These are phyloP conservation scores for Yponomeuta cagnagella DNA, from an alignment of 2,888 invertebrate genomes.

Conservation along the genomic window DNA sequence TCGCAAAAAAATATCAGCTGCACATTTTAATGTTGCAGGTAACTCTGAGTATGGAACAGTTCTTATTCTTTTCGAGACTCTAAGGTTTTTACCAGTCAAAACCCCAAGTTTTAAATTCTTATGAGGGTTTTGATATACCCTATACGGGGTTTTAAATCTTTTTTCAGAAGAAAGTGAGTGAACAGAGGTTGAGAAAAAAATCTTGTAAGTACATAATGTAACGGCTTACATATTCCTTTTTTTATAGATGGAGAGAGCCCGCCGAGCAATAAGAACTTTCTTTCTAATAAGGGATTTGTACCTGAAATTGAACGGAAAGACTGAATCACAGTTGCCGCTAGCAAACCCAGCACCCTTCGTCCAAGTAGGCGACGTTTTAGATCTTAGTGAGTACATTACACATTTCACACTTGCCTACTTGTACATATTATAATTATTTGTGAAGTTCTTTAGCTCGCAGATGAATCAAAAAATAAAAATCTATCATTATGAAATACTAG, in stretches of 20 bases:
- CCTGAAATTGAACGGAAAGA: slow-evolving; percentile 85
- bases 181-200: too few relatives aligned
- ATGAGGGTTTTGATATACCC: too few relatives aligned
- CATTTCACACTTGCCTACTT: not conserved
- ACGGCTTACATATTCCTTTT: slow-evolving; percentile 18
- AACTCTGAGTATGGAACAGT: too few relatives aligned
- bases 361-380: slow-evolving; percentile 94
- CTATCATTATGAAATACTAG: not conserved
- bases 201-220: too few relatives aligned
- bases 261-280: slow-evolving; percentile 94
- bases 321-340: slow-evolving; percentile 91
- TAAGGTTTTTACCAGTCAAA: too few relatives aligned
- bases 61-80: too few relatives aligned
- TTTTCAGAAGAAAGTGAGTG: too few relatives aligned
- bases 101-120: too few relatives aligned
- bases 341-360: slow-evolving; percentile 92
- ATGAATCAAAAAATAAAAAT: not conserved
- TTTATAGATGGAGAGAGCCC: slow-evolving; percentile 86
- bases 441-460: not conserved
- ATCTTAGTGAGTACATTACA: slow-evolving; percentile 85
- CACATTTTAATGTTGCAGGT: too few relatives aligned
- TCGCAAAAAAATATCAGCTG: too few relatives aligned
- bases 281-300: slow-evolving; percentile 87
- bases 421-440: not conserved
- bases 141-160: too few relatives aligned